Conservation (phyloP, 2,113 vertebrate genomes). For the Megaptera novaeangliae region DNA sequence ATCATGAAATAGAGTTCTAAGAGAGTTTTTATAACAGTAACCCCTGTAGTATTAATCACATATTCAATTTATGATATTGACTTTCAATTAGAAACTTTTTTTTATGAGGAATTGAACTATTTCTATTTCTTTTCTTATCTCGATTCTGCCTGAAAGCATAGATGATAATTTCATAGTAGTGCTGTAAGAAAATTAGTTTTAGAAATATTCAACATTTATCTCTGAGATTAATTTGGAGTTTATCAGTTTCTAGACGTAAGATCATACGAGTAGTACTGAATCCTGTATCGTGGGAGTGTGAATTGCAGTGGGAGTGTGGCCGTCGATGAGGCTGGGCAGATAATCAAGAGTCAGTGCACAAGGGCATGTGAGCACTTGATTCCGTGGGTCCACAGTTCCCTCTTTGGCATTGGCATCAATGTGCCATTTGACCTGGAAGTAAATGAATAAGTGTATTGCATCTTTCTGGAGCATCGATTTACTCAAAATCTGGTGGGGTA, state of each 20-base stretch:
- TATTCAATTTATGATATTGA: background rate
- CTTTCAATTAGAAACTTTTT: constrained; percentile 1
- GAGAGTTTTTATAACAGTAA: background rate
- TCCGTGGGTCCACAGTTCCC: background rate
- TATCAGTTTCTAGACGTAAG: background rate
- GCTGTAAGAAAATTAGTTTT: background rate
- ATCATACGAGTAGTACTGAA: background rate
- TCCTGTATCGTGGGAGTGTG: background rate
- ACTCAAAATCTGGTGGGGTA: background rate
- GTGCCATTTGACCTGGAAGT: background rate
- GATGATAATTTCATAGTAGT: background rate
- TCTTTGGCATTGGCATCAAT: background rate
- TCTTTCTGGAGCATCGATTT: background rate
- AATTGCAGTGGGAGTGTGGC: background rate
- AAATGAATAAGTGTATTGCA: background rate
- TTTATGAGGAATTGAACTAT: background rate
- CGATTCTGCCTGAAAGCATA: background rate
- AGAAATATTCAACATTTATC: background rate
- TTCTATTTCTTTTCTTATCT: background rate
- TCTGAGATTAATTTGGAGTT: background rate
- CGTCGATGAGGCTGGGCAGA: background rate
- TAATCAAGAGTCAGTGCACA: background rate
- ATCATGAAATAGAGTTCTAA: background rate
- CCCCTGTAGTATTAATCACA: background rate
- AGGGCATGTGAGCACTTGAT: background rate